Percentiles rank a stretch among this genome's conserved stretches.
These are phyloP conservation scores for Ganaspis brasiliensis DNA, from an alignment of 2,888 invertebrate genomes.

Conservation along the genomic window DNA sequence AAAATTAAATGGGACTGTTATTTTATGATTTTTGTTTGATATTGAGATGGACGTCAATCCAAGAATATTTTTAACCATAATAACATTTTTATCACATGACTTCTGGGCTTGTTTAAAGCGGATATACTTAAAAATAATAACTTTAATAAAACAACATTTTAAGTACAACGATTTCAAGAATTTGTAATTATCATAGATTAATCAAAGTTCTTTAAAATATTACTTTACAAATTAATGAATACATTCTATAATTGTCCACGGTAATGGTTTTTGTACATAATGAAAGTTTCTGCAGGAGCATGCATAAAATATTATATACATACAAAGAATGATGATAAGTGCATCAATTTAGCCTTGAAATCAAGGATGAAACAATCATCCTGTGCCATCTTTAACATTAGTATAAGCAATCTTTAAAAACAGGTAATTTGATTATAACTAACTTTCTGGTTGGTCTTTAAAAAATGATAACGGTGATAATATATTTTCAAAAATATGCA, in stretches of 20 bases:
- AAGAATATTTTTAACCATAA: background rate
- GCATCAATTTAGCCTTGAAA: conserved; percentile 30
- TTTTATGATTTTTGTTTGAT: background rate
- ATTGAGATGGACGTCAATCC: conserved; percentile 3
- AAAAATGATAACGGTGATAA: background rate
- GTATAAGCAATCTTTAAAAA: conserved; percentile 17
- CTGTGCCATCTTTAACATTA: conserved; percentile 25
- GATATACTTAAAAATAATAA: background rate
- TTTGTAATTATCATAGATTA: too few relatives aligned
- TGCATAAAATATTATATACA: conserved; percentile 45
- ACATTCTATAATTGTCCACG: too few relatives aligned
- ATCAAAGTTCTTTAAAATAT: too few relatives aligned
- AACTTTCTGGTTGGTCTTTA: conserved; percentile 5
- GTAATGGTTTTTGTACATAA: conserved; percentile 45
- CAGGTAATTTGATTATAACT: conserved; percentile 1
- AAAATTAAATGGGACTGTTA: background rate
- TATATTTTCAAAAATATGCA: background rate
- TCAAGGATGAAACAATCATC: conserved; percentile 34
- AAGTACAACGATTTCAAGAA: too few relatives aligned
- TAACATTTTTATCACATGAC: background rate
- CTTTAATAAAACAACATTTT: too few relatives aligned
- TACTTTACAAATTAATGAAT: too few relatives aligned
- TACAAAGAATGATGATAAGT: conserved; percentile 24
- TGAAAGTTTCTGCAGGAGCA: conserved; percentile 47
- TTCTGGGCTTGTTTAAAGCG: background rate